Percentiles rank a stretch among this genome's conserved stretches.
phyloP scores from a whole-genome alignment of 2,888 invertebrate genomes.

The Sinhomidia bicolor region DNA sequence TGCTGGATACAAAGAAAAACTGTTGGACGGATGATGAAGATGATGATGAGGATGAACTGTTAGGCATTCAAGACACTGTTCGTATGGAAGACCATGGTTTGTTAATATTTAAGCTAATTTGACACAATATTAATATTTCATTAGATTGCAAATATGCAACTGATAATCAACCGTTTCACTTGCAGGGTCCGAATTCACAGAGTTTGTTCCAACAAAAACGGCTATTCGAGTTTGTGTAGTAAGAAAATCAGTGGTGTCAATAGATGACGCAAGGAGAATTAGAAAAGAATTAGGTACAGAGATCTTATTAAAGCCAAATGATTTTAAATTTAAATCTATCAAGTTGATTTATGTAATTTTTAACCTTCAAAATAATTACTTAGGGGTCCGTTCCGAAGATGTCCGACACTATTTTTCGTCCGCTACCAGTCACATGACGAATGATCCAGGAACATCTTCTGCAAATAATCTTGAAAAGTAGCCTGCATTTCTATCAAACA shows the following conservation, averaged over 20 bases:
- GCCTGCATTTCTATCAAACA: conserved; percentile 35
- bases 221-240: conserved; percentile 73
- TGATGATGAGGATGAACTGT: conserved; percentile 72
- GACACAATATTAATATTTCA: too few relatives aligned
- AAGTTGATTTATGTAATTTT: neutral
- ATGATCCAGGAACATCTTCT: conserved; percentile 53
- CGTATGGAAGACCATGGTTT: conserved; percentile 69
- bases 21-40: conserved; percentile 78
- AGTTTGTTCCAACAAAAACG: conserved; percentile 72
- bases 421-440: neutral
- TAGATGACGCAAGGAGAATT: conserved; percentile 73
- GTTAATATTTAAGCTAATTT: too few relatives aligned
- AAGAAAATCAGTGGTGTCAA: conserved; percentile 64
- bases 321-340: too few relatives aligned
- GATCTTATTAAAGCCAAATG: neutral
- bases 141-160: too few relatives aligned
- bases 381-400: conserved; percentile 69
- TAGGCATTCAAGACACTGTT: conserved; percentile 42
- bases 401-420: conserved; percentile 66
- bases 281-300: conserved; percentile 69
- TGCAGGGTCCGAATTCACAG: conserved; percentile 60
- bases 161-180: too few relatives aligned
- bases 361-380: too few relatives aligned
- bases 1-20: conserved; percentile 73
- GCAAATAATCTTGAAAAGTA: conserved; percentile 61